Evolutionary conservation across 2,888 invertebrate genomes (phyloP), one percentile per base, ranked within the genome.

Genomic region (Aromia moschata): DNA sequence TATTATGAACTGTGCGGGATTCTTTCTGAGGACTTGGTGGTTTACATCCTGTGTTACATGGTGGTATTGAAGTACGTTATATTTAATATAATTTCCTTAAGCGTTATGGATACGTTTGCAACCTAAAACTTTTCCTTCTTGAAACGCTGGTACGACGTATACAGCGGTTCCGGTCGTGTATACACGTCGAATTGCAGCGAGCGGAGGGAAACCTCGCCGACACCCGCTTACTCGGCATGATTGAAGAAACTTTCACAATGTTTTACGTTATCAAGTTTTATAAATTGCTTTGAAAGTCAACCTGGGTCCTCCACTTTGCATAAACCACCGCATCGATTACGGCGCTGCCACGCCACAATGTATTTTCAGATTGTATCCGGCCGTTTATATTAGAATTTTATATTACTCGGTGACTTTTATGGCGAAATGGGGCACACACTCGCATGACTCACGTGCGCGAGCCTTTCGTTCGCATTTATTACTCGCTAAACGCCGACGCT

Each of bases 361-460:
- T 79, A 78, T 79, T 78, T 77, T 75, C 79, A 77, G 79, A 79
- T 79, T 77, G 78, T 79, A 78, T 78, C 78, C 77, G 75, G 76
- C 71, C 76, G 77, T 77, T 78, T 78, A 78, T 79, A 79, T 79
- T 78, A 78, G 77, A 79, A 78, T 79, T 78, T 78, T 78, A 78
- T 79, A 77, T 78, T 77, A 77, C 74, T 73, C 74, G 75, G 73
- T 74, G 76, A 77, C 75, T 78, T 79, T 79, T 75, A 77, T 77
- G 69, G 76, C 75, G 74, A 76, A 76, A 76, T 75, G 70, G 76
- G 74, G 74, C 75, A 77, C 75, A 77, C 75, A 74, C 75, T 75
- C 70, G 74, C 74, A 76, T 74, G 75, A 73, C 70, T 72, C 71
- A 70, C 72, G 69, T 71, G 70, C 70, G 53, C 62, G 68, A 56